Percentiles rank a stretch among this genome's conserved stretches.
phyloP scores from a whole-genome alignment of 2,113 vertebrate genomes.

The Piprites chloris region DNA sequence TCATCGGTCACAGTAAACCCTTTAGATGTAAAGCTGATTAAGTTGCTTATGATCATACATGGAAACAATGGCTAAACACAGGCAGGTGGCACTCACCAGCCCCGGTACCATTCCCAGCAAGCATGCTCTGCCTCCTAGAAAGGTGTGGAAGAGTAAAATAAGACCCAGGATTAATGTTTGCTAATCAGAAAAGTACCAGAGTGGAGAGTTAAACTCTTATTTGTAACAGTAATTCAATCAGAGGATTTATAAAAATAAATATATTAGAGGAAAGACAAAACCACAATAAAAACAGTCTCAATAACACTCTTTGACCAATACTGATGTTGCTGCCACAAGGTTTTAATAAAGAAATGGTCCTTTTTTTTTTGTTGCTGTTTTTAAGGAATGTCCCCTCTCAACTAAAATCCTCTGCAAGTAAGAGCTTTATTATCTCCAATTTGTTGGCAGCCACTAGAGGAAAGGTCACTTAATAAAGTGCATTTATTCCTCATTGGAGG shows the following conservation, averaged over 20 bases:
- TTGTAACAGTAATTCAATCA: conserved; percentile 31
- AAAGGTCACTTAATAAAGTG: conserved; percentile 80
- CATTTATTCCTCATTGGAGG: conserved; percentile 73
- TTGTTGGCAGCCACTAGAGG: conserved; percentile 70
- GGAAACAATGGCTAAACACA: background rate
- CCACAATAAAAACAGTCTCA: background rate
- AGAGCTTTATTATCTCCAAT: conserved; percentile 76
- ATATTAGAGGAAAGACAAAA: conserved; percentile 12
- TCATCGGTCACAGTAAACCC: background rate
- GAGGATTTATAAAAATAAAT: conserved; percentile 8
- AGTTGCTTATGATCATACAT: background rate
- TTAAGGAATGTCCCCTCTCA: conserved; percentile 45
- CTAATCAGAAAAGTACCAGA: conserved; percentile 8
- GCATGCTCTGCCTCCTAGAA: background rate
- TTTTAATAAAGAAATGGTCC: conserved; percentile 50
- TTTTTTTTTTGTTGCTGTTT: conserved; percentile 39
- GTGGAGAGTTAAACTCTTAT: conserved; percentile 9
- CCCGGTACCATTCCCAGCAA: background rate
- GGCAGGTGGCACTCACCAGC: background rate
- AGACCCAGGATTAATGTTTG: background rate
- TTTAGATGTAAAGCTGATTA: conserved; percentile 32
- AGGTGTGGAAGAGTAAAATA: background rate
- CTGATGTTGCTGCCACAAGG: background rate
- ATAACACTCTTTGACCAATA: background rate
- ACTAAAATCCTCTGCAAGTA: conserved; percentile 65